Conservation (phyloP, 2,113 vertebrate species). For the Gallinago paraguaiae region DNA sequence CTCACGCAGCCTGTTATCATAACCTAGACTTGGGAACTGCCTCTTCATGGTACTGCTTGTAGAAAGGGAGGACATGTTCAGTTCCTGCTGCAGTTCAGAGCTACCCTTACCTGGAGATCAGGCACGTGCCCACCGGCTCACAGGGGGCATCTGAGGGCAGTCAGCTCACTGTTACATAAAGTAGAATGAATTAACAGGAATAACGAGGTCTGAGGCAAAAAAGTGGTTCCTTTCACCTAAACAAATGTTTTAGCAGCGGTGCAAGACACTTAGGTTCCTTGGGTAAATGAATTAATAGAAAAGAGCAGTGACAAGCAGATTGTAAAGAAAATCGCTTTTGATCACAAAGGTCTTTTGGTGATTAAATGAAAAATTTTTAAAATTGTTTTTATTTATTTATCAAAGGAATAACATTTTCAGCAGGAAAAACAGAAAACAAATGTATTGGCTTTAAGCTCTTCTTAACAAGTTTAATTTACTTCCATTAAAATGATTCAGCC, state of each 20-base stretch:
- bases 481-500: constrained; percentile 57
- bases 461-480: constrained; percentile 64
- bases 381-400: constrained; percentile 49
- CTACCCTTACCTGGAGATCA: neutral
- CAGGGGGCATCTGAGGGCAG: neutral
- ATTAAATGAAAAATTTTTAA: neutral
- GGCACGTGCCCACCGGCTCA: rapidly evolving
- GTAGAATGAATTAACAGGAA: neutral
- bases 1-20: neutral
- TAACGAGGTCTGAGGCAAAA: neutral
- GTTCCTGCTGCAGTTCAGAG: neutral
- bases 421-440: constrained; percentile 38
- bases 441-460: constrained; percentile 36
- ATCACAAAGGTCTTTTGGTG: neutral
- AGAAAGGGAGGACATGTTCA: neutral
- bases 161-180: too few relatives aligned
- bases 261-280: neutral
- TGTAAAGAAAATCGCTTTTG: neutral
- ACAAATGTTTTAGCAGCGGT: constrained; percentile 8
- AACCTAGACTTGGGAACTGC: neutral
- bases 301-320: neutral
- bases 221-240: constrained; percentile 8
- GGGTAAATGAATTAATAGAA: neutral
- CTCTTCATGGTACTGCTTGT: neutral
- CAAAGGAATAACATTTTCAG: constrained; percentile 50